A percentile compares a stretch with the other conserved stretches of the same genome.
These are phyloP conservation scores for Uropsilus gracilis DNA, from an alignment of 2,113 vertebrate genomes.

Conservation along the genomic window DNA sequence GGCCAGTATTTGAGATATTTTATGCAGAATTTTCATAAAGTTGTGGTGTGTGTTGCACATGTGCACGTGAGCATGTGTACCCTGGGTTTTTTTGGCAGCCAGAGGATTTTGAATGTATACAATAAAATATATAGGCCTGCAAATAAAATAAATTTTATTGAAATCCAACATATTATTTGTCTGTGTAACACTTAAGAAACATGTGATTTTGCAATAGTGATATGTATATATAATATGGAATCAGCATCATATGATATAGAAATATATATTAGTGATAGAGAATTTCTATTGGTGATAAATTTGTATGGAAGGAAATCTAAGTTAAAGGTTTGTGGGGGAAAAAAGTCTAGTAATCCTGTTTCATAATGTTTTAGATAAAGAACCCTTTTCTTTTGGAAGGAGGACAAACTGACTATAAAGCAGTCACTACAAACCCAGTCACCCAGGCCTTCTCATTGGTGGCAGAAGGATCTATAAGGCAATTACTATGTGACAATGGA, in stretches of 20 bases:
- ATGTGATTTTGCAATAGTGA: background rate
- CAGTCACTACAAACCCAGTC: background rate
- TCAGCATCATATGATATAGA: no score
- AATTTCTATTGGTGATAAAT: background rate
- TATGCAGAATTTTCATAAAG: background rate
- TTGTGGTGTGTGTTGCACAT: background rate
- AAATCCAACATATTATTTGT: background rate
- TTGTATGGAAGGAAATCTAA: background rate
- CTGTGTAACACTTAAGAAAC: background rate
- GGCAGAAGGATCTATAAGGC: constrained; percentile 29
- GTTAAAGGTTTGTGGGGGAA: background rate
- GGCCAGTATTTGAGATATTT: background rate
- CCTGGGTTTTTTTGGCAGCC: background rate
- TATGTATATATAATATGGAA: background rate
- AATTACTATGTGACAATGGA: constrained; percentile 14
- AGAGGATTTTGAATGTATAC: background rate
- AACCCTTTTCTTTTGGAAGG: background rate
- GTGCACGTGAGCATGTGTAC: background rate
- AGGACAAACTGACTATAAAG: background rate
- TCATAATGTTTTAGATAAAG: background rate
- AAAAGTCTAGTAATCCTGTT: background rate
- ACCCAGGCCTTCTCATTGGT: background rate
- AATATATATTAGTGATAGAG: no score
- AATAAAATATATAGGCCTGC: background rate
- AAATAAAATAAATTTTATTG: constrained; percentile 12